Evolutionary conservation across 2,797 vertebrate genomes (phyloP), one percentile per base, ranked within the genome.

Genomic region (Atherinosoma microstoma): DNA sequence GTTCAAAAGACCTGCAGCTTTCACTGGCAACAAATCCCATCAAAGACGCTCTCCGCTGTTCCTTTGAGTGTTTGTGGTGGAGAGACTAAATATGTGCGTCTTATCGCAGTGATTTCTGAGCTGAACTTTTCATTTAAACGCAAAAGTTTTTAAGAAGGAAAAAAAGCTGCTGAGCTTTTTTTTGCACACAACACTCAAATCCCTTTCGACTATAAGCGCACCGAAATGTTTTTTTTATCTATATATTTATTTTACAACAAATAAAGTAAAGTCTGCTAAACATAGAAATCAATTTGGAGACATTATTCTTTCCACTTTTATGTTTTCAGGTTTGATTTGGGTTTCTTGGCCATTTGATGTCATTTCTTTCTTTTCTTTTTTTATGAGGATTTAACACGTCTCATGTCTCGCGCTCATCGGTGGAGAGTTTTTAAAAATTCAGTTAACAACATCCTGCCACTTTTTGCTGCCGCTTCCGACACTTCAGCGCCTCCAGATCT

Each of bases 11-110:
- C 78, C 80, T 61, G 10, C 81, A 86, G 91, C 92, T 93, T 94
- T 94, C 92, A 91, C 93, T 91, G 78, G 69, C 62, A 72, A 60
- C 80, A 92, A 95, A 96, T 95, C 94, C 94, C 94, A 93, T 95
- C 94, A 95, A 95, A 96, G 93, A 73, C 63, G 82, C 88, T 73
- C 87, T 92, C 91, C 78, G 91, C 93, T 94, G 92, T 94, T 94
- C 93, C 91, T 94, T 94, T 95, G 91, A 90, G 84, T 88, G 89
- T 22, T 76, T 84, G 75, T 86, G 56, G 81, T 59, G 88, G 88
- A 91, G 76, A 76, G 70, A 80, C 87, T 87, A 71, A 90, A 91
- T 70, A 73, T 79, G 72, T 30, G 61, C 82, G 80, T 68, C 85
- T 91, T 75, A 85, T 69, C 84, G 75, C 77, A 35, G 73, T 65